Percentiles rank a stretch among this genome's conserved stretches.
phyloP scores from a whole-genome alignment of 2,888 invertebrate species.

The Agriopis marginaria region DNA sequence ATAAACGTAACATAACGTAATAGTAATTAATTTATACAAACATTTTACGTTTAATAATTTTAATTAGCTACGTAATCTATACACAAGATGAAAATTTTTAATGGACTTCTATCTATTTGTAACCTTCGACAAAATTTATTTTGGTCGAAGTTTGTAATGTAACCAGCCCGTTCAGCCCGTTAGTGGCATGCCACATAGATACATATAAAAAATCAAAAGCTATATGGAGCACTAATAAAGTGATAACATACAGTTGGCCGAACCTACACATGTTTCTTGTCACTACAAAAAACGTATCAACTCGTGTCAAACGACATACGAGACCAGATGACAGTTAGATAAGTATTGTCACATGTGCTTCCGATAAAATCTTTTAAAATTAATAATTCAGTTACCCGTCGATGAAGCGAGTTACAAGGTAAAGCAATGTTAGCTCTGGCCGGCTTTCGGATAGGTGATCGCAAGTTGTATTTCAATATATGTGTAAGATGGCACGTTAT shows the following conservation, averaged over 20 bases:
- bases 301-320: constrained; percentile 7
- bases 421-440: background rate
- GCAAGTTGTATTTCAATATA: background rate
- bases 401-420: background rate
- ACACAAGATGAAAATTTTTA: too few species aligned
- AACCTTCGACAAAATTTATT: too few species aligned
- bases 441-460: background rate
- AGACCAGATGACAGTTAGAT: constrained; percentile 19
- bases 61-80: too few species aligned
- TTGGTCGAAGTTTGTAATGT: too few species aligned
- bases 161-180: too few species aligned
- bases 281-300: constrained; percentile 14
- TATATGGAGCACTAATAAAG: constrained; percentile 1
- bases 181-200: too few species aligned
- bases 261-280: constrained; percentile 7
- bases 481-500: too few species aligned
- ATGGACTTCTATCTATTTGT: too few species aligned
- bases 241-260: constrained; percentile 9
- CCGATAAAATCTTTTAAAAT: constrained; percentile 19
- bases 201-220: too few species aligned
- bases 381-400: constrained; percentile 1
- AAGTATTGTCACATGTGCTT: constrained; percentile 12
- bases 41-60: too few species aligned
- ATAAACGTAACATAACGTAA: too few species aligned
- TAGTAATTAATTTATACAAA: too few species aligned